Conservation (phyloP, 2,113 vertebrate genomes). For the Dendropsophus ebraccatus region DNA sequence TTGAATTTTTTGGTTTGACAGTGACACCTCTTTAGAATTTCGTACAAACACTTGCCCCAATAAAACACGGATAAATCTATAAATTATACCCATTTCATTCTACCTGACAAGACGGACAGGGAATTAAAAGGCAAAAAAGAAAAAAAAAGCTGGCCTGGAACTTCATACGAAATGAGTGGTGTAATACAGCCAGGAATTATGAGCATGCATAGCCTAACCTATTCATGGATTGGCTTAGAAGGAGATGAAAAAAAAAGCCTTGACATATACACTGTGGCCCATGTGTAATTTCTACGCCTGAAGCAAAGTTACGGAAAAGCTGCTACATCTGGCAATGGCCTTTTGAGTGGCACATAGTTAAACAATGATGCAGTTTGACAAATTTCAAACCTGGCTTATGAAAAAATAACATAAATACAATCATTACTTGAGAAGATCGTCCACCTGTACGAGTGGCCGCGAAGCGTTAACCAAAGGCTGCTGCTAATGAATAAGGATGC, state of each 20-base stretch:
- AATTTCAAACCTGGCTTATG: conserved; percentile 92
- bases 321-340: conserved; percentile 84
- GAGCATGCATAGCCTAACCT: conserved; percentile 74
- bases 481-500: conserved; percentile 83
- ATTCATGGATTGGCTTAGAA: conserved; percentile 67
- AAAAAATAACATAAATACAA: conserved; percentile 91
- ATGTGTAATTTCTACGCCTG: conserved; percentile 80
- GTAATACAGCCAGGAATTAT: conserved; percentile 73
- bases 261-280: conserved; percentile 76
- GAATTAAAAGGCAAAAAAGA: conserved; percentile 35
- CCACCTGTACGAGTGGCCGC: conserved; percentile 85
- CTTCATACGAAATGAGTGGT: conserved; percentile 79
- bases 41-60: conserved; percentile 86
- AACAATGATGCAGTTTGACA: conserved; percentile 96
- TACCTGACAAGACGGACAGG: conserved; percentile 75
- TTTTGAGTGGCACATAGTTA: conserved; percentile 86
- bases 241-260: conserved; percentile 59
- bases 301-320: conserved; percentile 80
- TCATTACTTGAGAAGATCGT: conserved; percentile 77
- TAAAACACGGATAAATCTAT: conserved; percentile 76
- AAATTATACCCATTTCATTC: conserved; percentile 80
- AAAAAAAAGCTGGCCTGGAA: conserved; percentile 67
- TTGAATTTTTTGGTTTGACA: conserved; percentile 75
- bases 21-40: conserved; percentile 82
- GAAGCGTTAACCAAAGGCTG: conserved; percentile 85